Percentiles rank a stretch among this genome's conserved stretches.
Evolutionary conservation across 2,113 vertebrate genomes (phyloP).

Genomic region (Archocentrus centrarchus): DNA sequence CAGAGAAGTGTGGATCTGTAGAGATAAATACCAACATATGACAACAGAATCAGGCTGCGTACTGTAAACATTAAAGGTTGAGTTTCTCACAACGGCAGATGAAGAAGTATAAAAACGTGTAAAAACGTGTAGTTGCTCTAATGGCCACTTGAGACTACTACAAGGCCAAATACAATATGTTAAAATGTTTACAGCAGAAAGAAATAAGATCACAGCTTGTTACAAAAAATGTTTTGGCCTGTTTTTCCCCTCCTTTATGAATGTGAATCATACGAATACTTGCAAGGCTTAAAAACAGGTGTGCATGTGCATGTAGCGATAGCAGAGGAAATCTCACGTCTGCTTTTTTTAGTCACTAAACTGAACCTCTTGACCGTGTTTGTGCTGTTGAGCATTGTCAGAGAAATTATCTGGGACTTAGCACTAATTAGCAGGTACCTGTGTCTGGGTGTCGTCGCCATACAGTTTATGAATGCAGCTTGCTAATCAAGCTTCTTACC

Average conservation of each 20-base stretch:
- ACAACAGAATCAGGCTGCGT: neutral
- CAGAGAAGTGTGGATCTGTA: slow-evolving; percentile 94
- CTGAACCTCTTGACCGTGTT: neutral
- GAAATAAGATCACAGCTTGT: no score
- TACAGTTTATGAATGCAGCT: no score
- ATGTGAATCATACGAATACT: neutral
- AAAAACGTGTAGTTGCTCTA: neutral
- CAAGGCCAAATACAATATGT: no score
- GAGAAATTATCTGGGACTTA: neutral
- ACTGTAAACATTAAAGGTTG: neutral
- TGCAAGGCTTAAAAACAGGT: neutral
- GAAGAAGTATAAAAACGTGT: neutral
- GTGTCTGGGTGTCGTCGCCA: neutral
- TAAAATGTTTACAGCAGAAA: no score
- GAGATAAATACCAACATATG: slow-evolving; percentile 7
- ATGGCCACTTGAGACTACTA: no score
- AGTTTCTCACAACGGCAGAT: neutral
- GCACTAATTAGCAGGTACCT: neutral
- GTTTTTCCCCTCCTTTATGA: neutral
- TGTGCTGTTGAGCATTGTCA: neutral
- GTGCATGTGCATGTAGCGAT: neutral
- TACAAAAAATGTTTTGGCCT: neutral
- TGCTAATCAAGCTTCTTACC: neutral
- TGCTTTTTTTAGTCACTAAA: neutral
- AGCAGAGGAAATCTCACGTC: neutral